Evolutionary conservation across 2,113 vertebrate species (phyloP).

Genomic region (Pseudopodoces humilis): DNA sequence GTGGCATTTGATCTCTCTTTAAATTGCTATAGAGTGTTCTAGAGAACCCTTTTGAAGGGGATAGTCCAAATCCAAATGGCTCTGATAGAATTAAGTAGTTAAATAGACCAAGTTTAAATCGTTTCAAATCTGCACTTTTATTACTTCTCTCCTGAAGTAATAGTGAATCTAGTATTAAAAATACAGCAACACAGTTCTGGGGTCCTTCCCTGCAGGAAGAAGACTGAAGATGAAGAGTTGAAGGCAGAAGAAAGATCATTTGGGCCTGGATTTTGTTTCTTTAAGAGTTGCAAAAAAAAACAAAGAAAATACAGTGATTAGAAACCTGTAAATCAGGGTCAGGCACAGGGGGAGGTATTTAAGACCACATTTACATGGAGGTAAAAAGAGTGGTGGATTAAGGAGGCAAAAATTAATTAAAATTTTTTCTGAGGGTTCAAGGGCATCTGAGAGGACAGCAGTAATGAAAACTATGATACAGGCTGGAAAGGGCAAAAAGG

Average conservation of each 20-base stretch:
- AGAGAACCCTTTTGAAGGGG: neutral
- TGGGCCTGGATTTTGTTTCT: neutral
- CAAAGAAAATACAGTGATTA: neutral
- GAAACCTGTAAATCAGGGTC: neutral
- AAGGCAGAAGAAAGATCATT: neutral
- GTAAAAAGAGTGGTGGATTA: neutral
- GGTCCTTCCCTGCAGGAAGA: neutral
- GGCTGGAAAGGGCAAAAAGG: neutral
- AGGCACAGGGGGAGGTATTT: neutral
- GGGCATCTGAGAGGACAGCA: neutral
- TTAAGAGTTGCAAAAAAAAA: neutral
- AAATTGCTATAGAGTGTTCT: neutral
- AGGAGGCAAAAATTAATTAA: neutral
- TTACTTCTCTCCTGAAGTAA: neutral
- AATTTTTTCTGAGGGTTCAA: neutral
- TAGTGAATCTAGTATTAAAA: neutral
- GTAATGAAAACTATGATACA: neutral
- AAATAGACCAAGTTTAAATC: neutral
- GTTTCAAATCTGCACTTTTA: neutral
- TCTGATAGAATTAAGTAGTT: neutral
- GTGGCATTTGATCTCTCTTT: neutral
- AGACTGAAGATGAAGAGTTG: neutral
- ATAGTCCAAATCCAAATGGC: neutral
- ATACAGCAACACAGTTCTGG: neutral
- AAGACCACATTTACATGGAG: neutral